A percentile compares a stretch with the other conserved stretches of the same genome.
phyloP scores from a whole-genome alignment of 1,140 invertebrate species.

The Cyrtorhinus lividipennis region DNA sequence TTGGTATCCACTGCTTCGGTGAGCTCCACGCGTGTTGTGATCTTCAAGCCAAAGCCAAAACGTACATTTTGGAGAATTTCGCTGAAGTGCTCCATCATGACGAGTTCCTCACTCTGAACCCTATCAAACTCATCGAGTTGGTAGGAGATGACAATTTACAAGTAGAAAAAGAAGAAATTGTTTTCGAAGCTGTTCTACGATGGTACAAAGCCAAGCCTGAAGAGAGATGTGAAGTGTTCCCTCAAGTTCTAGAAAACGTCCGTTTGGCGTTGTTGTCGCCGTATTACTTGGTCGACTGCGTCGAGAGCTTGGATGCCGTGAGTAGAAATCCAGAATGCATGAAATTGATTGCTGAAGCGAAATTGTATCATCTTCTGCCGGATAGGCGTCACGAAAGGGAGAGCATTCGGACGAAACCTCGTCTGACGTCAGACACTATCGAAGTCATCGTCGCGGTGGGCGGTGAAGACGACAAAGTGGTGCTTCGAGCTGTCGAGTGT shows the following conservation, averaged over 20 bases:
- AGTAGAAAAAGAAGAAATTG: conserved; percentile 38
- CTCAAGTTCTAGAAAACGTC: conserved; percentile 36
- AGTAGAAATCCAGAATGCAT: conserved; percentile 30
- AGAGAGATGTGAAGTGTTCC: conserved; percentile 27
- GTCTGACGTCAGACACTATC: conserved; percentile 28
- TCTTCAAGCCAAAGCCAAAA: conserved; percentile 33
- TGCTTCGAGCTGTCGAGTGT: conserved; percentile 38
- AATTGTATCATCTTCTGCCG: conserved; percentile 36
- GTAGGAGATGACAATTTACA: conserved; percentile 38
- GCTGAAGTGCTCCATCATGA: conserved; percentile 32
- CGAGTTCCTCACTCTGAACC: conserved; percentile 34
- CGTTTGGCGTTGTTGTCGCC: conserved; percentile 40
- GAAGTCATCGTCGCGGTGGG: conserved; percentile 39
- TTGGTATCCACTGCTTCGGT: conserved; percentile 43
- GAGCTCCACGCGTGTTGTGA: conserved; percentile 38
- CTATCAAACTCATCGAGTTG: conserved; percentile 37
- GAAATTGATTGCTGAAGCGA: conserved; percentile 35
- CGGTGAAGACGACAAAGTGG: conserved; percentile 42
- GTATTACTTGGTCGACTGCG: conserved; percentile 42
- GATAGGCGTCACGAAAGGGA: conserved; percentile 33
- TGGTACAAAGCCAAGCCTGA: conserved; percentile 36
- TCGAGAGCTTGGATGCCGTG: conserved; percentile 33
- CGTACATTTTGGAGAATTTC: conserved; percentile 28
- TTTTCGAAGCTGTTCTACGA: conserved; percentile 37
- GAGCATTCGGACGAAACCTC: conserved; percentile 29